Evolutionary conservation across 1,140 invertebrate species (phyloP).

Genomic region (Bombyx mori): DNA sequence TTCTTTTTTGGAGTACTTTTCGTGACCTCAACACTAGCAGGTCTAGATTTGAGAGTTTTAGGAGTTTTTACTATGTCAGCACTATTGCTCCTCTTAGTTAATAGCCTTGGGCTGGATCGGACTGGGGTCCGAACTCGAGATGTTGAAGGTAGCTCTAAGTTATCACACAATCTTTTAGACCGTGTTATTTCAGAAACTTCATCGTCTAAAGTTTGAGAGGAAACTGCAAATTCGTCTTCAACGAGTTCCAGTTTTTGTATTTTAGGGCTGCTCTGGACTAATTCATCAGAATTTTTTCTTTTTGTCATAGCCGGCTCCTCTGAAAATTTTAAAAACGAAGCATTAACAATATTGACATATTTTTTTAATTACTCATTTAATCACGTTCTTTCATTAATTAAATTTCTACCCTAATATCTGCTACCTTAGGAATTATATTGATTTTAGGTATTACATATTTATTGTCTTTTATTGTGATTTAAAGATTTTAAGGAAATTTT

Average conservation of each 20-base stretch:
- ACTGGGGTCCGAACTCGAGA: constrained; percentile 40
- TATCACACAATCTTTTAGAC: constrained; percentile 31
- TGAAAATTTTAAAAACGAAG: constrained; percentile 6
- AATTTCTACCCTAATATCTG: too few relatives aligned
- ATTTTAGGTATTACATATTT: too few relatives aligned
- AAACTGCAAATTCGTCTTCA: not conserved
- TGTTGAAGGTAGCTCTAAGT: constrained; percentile 33
- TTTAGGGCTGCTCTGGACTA: constrained; percentile 15
- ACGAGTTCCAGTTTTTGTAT: constrained; percentile 1
- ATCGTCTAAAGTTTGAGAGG: constrained; percentile 44
- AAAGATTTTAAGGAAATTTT: too few relatives aligned
- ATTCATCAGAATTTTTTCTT: constrained; percentile 49
- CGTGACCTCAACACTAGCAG: constrained; percentile 49
- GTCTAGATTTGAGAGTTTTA: constrained; percentile 45
- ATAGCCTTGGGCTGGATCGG: constrained; percentile 28
- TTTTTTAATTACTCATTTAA: not conserved
- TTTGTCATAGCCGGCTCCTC: constrained; percentile 17
- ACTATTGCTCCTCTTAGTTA: constrained; percentile 49
- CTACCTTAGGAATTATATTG: too few relatives aligned
- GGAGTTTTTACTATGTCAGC: constrained; percentile 36
- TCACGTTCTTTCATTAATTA: too few relatives aligned
- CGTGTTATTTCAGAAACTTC: constrained; percentile 53
- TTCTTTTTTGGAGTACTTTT: constrained; percentile 32
- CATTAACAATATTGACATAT: not conserved
- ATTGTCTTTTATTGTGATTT: too few relatives aligned